A percentile compares a stretch with the other conserved stretches of the same genome.
These are phyloP conservation scores for Toxonevra muliebris DNA, from an alignment of 2,888 invertebrate species.

Conservation along the genomic window DNA sequence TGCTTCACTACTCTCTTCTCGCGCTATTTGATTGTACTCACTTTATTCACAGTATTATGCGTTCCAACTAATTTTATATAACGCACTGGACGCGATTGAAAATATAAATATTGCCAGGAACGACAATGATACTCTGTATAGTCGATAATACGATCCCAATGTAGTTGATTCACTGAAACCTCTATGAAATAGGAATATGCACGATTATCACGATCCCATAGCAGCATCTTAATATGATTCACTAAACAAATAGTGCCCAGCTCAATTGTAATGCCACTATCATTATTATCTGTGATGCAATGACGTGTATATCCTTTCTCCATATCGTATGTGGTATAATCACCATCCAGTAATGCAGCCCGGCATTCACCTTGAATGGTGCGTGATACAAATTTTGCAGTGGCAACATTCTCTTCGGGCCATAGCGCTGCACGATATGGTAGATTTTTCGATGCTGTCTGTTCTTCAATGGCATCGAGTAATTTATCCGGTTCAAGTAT, in stretches of 20 bases:
- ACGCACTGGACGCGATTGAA: constrained; percentile 87
- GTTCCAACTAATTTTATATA: constrained; percentile 87
- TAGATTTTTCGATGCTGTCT: constrained; percentile 82
- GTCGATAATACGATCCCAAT: constrained; percentile 94
- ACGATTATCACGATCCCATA: constrained; percentile 94
- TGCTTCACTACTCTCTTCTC: background rate
- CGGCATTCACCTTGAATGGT: constrained; percentile 92
- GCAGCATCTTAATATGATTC: constrained; percentile 89
- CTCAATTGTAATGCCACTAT: constrained; percentile 86
- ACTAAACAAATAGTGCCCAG: constrained; percentile 87
- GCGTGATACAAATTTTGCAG: constrained; percentile 79
- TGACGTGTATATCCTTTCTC: constrained; percentile 93
- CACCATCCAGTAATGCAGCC: constrained; percentile 88
- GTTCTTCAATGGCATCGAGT: constrained; percentile 92
- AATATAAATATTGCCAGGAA: constrained; percentile 96
- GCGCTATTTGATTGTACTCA: constrained; percentile 48
- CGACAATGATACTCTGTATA: constrained; percentile 92
- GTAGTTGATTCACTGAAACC: constrained; percentile 93
- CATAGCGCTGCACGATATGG: constrained; percentile 85
- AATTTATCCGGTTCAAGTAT: constrained; percentile 89
- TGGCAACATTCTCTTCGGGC: constrained; percentile 93
- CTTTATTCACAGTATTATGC: constrained; percentile 94
- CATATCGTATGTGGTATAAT: constrained; percentile 87
- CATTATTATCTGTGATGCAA: constrained; percentile 80
- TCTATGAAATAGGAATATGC: constrained; percentile 69